Conservation (phyloP, 2,888 invertebrate species). For the Hipparchia semele region DNA sequence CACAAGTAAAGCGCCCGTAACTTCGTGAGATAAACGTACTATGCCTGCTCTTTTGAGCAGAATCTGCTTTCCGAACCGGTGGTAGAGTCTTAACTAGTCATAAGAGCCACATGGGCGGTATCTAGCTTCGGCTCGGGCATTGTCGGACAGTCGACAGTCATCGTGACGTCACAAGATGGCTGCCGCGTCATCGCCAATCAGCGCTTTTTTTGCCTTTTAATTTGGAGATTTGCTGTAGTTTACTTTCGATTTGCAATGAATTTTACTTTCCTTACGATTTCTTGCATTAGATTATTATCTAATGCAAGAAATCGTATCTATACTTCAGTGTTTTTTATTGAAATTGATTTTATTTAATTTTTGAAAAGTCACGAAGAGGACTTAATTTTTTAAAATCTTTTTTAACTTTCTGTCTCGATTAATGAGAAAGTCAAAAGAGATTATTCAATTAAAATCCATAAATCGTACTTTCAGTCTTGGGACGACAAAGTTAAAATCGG, state of each 20-base stretch:
- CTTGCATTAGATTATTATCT: not conserved
- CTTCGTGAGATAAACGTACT: no score
- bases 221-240: constrained; percentile 10
- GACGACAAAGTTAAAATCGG: no score
- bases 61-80: no score
- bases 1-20: no score
- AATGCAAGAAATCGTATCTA: no score
- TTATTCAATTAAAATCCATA: no score
- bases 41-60: no score
- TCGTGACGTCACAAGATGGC: constrained; percentile 50
- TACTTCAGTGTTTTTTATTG: not conserved
- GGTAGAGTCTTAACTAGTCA: no score
- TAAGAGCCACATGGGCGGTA: no score
- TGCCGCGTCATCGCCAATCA: constrained; percentile 47
- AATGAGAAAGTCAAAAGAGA: no score
- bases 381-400: not conserved
- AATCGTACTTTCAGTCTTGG: no score
- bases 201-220: constrained; percentile 39
- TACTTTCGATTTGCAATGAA: constrained; percentile 3
- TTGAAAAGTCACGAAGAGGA: not conserved
- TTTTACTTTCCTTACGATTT: constrained; percentile 1
- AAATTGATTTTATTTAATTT: not conserved
- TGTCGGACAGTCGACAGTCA: constrained; percentile 35
- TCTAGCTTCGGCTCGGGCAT: no score
- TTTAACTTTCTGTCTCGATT: not conserved